A percentile compares a stretch with the other conserved stretches of the same genome.
Evolutionary conservation across 2,888 invertebrate genomes (phyloP).

Genomic region (Hermaeophaga mercurialis): DNA sequence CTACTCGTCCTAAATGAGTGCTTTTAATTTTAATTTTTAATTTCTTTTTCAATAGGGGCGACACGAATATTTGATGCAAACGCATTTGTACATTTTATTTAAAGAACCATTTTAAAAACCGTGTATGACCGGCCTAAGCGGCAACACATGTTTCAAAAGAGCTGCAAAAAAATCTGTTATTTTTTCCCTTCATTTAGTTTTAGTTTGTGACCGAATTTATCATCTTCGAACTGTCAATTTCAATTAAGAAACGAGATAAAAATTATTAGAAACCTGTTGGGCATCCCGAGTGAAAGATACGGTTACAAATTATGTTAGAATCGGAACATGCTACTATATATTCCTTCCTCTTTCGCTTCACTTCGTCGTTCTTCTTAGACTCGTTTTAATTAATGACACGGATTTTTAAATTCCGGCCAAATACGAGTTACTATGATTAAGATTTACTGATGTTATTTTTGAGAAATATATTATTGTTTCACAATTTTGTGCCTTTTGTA

Average conservation of each 20-base stretch:
- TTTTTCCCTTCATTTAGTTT: not conserved
- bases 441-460: not conserved
- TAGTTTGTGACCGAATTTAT: slow-evolving; percentile 39
- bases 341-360: slow-evolving; percentile 2
- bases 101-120: no score
- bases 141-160: not conserved
- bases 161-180: not conserved
- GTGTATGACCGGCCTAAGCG: no score
- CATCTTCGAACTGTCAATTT: slow-evolving; percentile 42
- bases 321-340: slow-evolving; percentile 19
- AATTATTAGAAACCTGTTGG: slow-evolving; percentile 37
- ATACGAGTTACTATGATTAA: slow-evolving; percentile 2
- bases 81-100: no score
- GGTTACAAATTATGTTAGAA: slow-evolving; percentile 21
- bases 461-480: not conserved
- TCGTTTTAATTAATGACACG: slow-evolving; percentile 11
- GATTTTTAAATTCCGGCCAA: slow-evolving; percentile 4
- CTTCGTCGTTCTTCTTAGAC: slow-evolving; percentile 7
- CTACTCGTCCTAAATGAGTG: no score
- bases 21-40: no score
- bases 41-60: no score
- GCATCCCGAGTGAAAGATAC: slow-evolving; percentile 30
- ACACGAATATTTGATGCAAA: no score
- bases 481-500: no score
- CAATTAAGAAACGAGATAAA: slow-evolving; percentile 41